Evolutionary conservation across 2,888 invertebrate genomes (phyloP).

Genomic region (Drosophila gaucha): DNA sequence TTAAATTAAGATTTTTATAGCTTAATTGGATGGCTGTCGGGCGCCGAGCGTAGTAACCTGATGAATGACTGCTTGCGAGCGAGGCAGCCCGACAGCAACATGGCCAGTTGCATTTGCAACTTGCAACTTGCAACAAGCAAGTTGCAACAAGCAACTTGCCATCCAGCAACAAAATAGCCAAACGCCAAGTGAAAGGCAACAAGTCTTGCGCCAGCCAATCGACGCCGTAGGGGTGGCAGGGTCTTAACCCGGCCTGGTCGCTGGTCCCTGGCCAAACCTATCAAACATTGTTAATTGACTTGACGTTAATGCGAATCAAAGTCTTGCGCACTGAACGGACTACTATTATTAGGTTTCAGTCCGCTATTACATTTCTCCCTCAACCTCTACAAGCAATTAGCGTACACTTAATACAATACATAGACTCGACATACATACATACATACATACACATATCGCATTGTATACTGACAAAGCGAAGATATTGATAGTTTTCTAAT

Average conservation of each 20-base stretch:
- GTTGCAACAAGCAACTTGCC: slow-evolving; percentile 20
- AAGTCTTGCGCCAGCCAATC: slow-evolving; percentile 32
- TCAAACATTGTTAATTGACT: slow-evolving; percentile 21
- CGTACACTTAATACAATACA: too few species aligned
- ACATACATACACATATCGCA: too few species aligned
- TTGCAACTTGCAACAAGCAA: slow-evolving; percentile 33
- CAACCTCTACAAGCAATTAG: too few species aligned
- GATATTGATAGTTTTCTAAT: not conserved
- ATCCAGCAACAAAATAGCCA: slow-evolving; percentile 14
- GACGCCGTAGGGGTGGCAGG: slow-evolving; percentile 32
- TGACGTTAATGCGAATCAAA: slow-evolving; percentile 26
- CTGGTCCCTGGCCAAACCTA: slow-evolving; percentile 22
- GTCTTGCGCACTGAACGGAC: not conserved
- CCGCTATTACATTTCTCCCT: not conserved
- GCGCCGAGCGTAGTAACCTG: slow-evolving; percentile 46
- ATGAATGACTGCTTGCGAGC: slow-evolving; percentile 53
- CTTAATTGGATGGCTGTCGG: slow-evolving; percentile 75
- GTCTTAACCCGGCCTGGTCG: slow-evolving; percentile 25
- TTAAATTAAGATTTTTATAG: slow-evolving; percentile 78
- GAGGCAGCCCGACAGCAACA: slow-evolving; percentile 21
- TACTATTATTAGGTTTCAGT: not conserved
- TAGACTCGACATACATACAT: too few species aligned
- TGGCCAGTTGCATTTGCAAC: slow-evolving; percentile 43
- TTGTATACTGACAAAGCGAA: too few species aligned
- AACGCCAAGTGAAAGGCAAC: slow-evolving; percentile 53